These are phyloP conservation scores for Tridacna crocea DNA, from an alignment of 2,888 invertebrate species.

Conservation along the genomic window DNA sequence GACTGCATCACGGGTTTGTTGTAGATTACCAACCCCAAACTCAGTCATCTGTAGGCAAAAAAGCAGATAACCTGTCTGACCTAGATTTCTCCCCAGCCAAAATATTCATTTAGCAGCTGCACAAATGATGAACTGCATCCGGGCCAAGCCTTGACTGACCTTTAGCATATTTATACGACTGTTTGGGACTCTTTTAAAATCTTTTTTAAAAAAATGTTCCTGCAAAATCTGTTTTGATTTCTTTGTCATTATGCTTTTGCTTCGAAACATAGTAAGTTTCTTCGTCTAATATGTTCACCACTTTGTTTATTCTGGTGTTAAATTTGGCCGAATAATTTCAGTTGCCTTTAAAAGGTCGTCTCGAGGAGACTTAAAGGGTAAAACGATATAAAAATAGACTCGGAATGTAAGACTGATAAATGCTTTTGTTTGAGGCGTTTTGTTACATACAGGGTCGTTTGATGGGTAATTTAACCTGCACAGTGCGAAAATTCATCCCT, in stretches of 20 bases:
- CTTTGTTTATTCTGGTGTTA: too few relatives aligned
- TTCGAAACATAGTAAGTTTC: too few relatives aligned
- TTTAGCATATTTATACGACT: too few relatives aligned
- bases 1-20: slow-evolving; percentile 17
- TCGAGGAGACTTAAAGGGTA: neutral
- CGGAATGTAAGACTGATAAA: slow-evolving; percentile 18
- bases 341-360: neutral
- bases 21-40: slow-evolving; percentile 10
- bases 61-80: slow-evolving; percentile 24
- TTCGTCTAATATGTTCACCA: too few relatives aligned
- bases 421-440: slow-evolving; percentile 21
- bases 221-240: too few relatives aligned
- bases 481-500: slow-evolving; percentile 3
- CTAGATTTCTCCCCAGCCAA: slow-evolving; percentile 21
- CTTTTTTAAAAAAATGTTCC: too few relatives aligned
- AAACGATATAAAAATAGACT: neutral
- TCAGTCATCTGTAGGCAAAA: slow-evolving; percentile 12
- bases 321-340: neutral
- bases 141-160: neutral
- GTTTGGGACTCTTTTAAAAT: too few relatives aligned
- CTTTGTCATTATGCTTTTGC: too few relatives aligned
- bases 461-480: slow-evolving; percentile 23
- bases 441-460: neutral
- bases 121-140: slow-evolving; percentile 27
- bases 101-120: slow-evolving; percentile 27